Percentiles rank a stretch among this genome's conserved stretches.
These are phyloP conservation scores for Dreissena polymorpha DNA, from an alignment of 1,140 invertebrate species.

Conservation along the genomic window DNA sequence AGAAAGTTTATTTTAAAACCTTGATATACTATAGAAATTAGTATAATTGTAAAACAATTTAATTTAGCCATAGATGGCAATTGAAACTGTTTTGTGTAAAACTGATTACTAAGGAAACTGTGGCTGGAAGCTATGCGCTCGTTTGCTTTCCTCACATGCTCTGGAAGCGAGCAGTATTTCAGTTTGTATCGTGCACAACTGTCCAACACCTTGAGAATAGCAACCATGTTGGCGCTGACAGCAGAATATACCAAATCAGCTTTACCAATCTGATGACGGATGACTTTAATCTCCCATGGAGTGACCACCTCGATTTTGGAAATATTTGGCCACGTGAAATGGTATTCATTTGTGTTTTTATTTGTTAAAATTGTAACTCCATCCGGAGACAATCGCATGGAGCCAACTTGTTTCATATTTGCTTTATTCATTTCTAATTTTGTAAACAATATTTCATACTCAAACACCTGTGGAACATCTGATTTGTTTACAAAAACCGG, in stretches of 20 bases:
- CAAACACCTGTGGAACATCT: conserved; percentile 57
- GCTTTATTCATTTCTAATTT: conserved; percentile 36
- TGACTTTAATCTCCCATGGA: conserved; percentile 59
- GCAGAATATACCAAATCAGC: conserved; percentile 53
- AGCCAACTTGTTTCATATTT: conserved; percentile 37
- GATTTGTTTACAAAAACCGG: conserved; percentile 51
- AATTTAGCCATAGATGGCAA: neutral
- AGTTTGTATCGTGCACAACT: conserved; percentile 45
- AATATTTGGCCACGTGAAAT: conserved; percentile 54
- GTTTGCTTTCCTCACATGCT: conserved; percentile 1
- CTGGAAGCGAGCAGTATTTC: conserved; percentile 36
- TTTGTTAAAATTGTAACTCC: conserved; percentile 44
- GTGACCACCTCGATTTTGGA: conserved; percentile 53
- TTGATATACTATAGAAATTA: neutral
- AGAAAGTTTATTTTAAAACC: neutral
- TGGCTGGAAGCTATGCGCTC: neutral
- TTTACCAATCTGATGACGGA: conserved; percentile 45
- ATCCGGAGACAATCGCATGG: conserved; percentile 39
- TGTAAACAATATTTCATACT: conserved; percentile 55
- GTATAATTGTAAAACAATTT: neutral
- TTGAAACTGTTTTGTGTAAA: neutral
- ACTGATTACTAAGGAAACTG: neutral
- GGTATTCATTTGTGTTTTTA: conserved; percentile 45
- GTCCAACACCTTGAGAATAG: conserved; percentile 32
- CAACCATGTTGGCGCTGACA: conserved; percentile 40